Percentiles rank a stretch among this genome's conserved stretches.
Evolutionary conservation across 1,140 invertebrate species (phyloP).

Genomic region (Drosophila biarmipes): DNA sequence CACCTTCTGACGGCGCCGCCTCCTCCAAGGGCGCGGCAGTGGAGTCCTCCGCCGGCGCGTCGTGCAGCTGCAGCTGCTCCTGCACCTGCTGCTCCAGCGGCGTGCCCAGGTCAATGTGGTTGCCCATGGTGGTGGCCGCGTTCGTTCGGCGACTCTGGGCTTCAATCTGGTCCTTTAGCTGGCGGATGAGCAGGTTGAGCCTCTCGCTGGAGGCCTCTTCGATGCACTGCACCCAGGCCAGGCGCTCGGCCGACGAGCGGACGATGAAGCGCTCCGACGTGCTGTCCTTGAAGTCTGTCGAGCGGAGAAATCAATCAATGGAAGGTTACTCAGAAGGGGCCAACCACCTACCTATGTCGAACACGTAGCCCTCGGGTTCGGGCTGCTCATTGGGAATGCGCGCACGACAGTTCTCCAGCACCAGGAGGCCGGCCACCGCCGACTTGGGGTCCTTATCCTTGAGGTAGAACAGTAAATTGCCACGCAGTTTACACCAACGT

Average conservation of each 20-base stretch:
- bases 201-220: constrained; percentile 93
- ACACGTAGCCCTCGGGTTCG: constrained; percentile 86
- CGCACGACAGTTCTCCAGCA: constrained; percentile 93
- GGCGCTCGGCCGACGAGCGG: constrained; percentile 91
- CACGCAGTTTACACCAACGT: constrained; percentile 95
- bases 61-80: constrained; percentile 1
- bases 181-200: constrained; percentile 91
- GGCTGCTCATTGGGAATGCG: constrained; percentile 85
- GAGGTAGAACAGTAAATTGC: constrained; percentile 97
- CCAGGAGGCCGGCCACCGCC: constrained; percentile 93
- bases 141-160: constrained; percentile 79
- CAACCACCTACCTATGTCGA: constrained; percentile 88
- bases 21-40: not conserved
- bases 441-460: constrained; percentile 95
- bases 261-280: constrained; percentile 92
- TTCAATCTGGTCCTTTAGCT: constrained; percentile 87
- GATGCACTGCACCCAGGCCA: constrained; percentile 94
- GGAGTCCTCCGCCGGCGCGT: constrained; percentile 10
- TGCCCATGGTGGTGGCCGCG: constrained; percentile 64
- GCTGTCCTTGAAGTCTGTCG: constrained; percentile 93
- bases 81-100: constrained; percentile 15
- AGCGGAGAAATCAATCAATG: too few species aligned
- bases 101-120: constrained; percentile 72
- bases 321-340: too few species aligned
- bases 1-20: constrained; percentile 85